Conservation (phyloP, 2,888 invertebrate genomes). For the Cheilosia scutellata region DNA sequence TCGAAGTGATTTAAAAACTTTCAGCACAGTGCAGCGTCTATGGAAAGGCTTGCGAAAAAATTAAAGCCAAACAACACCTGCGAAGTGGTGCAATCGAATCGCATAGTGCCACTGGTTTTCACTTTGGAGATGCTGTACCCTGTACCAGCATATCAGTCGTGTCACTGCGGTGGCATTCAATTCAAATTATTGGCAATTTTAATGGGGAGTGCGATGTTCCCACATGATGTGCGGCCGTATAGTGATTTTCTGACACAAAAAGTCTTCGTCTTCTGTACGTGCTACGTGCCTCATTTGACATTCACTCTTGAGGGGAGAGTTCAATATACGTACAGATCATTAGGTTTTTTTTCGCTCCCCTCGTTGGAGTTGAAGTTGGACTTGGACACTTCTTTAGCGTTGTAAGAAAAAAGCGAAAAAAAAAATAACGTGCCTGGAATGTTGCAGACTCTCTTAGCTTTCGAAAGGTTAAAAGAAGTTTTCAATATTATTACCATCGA, state of each 20-base stretch:
- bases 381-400: slow-evolving; percentile 32
- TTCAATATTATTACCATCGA: background rate
- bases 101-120: slow-evolving; percentile 60
- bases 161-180: slow-evolving; percentile 72
- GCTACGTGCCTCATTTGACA: slow-evolving; percentile 69
- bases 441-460: background rate
- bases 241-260: slow-evolving; percentile 64
- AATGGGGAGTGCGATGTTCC: slow-evolving; percentile 73
- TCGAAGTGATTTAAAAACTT: slow-evolving; percentile 23
- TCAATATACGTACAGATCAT: slow-evolving; percentile 58
- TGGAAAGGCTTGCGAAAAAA: slow-evolving; percentile 38
- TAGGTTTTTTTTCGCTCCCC: slow-evolving; percentile 3
- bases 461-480: slow-evolving; percentile 24
- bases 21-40: slow-evolving; percentile 1
- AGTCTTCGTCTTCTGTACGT: slow-evolving; percentile 4
- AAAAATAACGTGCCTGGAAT: slow-evolving; percentile 51
- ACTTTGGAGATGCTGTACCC: background rate
- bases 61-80: slow-evolving; percentile 65
- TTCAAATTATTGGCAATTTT: slow-evolving; percentile 76
- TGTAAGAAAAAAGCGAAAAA: background rate
- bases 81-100: slow-evolving; percentile 66
- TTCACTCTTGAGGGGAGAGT: slow-evolving; percentile 48
- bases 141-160: slow-evolving; percentile 43
- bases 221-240: slow-evolving; percentile 61
- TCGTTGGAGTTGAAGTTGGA: no score